Evolutionary conservation across 35 echinoderm and acorn worm genomes (phyloP).

Genomic region (Amphiura filiformis): DNA sequence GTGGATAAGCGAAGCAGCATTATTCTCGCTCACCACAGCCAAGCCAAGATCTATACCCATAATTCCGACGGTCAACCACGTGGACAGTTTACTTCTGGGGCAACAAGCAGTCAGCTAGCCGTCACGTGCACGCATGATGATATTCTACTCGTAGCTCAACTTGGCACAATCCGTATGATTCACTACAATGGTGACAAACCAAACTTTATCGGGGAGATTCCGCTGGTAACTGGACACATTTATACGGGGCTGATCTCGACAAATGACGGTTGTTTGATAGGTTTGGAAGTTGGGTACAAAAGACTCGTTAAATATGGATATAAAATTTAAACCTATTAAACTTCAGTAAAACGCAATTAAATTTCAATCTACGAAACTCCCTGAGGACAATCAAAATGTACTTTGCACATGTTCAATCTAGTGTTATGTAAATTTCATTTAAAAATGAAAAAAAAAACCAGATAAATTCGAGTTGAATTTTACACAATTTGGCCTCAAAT

Average conservation of each 20-base stretch:
- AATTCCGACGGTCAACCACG: background rate
- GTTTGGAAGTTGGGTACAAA: background rate
- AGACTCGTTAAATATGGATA: background rate
- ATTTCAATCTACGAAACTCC: no score
- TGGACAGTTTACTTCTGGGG: background rate
- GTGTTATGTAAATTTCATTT: no score
- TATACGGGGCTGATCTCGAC: background rate
- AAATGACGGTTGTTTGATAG: background rate
- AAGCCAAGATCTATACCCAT: background rate
- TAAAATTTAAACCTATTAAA: no score
- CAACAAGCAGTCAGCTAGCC: background rate
- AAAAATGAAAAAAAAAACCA: no score
- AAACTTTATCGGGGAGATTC: background rate
- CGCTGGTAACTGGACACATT: background rate
- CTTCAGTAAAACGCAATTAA: no score
- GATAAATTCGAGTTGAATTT: no score
- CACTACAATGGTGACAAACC: background rate
- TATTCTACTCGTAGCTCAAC: background rate
- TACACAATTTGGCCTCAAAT: no score
- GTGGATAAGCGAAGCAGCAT: background rate
- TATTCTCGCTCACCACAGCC: background rate
- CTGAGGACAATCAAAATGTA: no score
- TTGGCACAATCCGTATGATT: background rate
- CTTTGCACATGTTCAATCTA: no score
- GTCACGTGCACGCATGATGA: background rate